A percentile compares a stretch with the other conserved stretches of the same genome.
phyloP scores from a whole-genome alignment of 37 sponge, comb jelly and placozoan species.

The Ephydatia muelleri region DNA sequence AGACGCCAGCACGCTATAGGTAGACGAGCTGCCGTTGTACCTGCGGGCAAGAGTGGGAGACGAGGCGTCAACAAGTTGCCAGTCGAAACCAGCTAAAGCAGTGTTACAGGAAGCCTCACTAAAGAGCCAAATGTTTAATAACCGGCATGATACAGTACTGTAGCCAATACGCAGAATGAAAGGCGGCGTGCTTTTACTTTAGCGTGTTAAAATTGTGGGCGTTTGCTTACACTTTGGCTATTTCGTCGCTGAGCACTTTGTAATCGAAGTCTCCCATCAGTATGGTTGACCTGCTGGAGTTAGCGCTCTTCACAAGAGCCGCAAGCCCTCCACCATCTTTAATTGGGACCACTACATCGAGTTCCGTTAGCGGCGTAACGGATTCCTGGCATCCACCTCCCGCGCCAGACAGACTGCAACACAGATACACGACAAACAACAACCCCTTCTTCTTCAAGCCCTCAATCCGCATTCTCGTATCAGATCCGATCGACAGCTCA shows the following conservation, averaged over 20 bases:
- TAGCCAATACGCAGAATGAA: too few relatives aligned
- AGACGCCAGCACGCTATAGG: neutral
- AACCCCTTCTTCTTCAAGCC: too few relatives aligned
- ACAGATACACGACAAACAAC: too few relatives aligned
- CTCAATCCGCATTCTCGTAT: too few relatives aligned
- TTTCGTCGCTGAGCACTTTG: slow-evolving; percentile 5
- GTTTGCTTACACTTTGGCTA: slow-evolving; percentile 35
- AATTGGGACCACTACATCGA: neutral
- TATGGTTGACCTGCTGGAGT: slow-evolving; percentile 7
- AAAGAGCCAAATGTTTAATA: too few relatives aligned
- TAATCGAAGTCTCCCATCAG: slow-evolving; percentile 30
- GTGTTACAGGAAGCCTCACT: neutral
- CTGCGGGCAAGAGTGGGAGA: neutral
- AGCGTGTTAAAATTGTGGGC: neutral
- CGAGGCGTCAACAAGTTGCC: neutral
- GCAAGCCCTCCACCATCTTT: slow-evolving; percentile 34
- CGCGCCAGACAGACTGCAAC: too few relatives aligned
- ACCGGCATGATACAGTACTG: too few relatives aligned
- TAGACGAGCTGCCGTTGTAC: slow-evolving; percentile 13
- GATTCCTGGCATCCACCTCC: too few relatives aligned
- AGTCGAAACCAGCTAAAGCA: neutral
- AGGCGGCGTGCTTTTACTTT: too few relatives aligned
- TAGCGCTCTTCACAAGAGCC: slow-evolving; percentile 40
- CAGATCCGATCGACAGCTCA: too few relatives aligned
- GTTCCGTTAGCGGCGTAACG: too few relatives aligned